These are phyloP conservation scores for Isichthys henryi DNA, from an alignment of 2,113 vertebrate species.

Conservation along the genomic window DNA sequence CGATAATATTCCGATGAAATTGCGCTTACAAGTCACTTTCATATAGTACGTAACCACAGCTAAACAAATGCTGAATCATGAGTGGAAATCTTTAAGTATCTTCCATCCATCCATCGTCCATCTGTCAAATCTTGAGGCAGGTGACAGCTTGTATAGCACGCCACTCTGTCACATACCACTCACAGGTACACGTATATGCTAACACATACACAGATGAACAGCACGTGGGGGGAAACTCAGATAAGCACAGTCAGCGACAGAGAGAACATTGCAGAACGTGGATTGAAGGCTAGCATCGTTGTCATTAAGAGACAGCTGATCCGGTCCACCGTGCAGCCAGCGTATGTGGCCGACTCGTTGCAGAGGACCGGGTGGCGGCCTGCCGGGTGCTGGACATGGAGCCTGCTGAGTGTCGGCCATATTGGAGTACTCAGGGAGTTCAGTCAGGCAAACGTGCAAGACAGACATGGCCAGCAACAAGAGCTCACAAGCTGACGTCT, in stretches of 20 bases:
- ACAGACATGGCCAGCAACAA: not conserved
- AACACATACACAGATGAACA: not conserved
- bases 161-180: not conserved
- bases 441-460: not conserved
- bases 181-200: not conserved
- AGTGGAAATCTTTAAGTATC: not conserved
- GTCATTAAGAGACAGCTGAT: not conserved
- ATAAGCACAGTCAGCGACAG: not conserved
- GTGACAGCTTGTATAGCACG: not conserved
- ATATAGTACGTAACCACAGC: not conserved
- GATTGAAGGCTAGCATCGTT: not conserved
- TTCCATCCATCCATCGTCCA: not conserved
- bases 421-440: not conserved
- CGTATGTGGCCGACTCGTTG: not conserved
- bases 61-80: not conserved
- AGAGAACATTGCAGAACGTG: not conserved
- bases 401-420: not conserved
- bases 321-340: not conserved
- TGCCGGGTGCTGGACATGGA: not conserved
- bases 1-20: not conserved
- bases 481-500: not conserved
- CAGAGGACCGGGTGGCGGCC: not conserved
- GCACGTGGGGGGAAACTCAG: not conserved
- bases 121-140: not conserved
- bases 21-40: not conserved